These are phyloP conservation scores for Lepidurus apus DNA, from an alignment of 1,140 invertebrate genomes.

Conservation along the genomic window DNA sequence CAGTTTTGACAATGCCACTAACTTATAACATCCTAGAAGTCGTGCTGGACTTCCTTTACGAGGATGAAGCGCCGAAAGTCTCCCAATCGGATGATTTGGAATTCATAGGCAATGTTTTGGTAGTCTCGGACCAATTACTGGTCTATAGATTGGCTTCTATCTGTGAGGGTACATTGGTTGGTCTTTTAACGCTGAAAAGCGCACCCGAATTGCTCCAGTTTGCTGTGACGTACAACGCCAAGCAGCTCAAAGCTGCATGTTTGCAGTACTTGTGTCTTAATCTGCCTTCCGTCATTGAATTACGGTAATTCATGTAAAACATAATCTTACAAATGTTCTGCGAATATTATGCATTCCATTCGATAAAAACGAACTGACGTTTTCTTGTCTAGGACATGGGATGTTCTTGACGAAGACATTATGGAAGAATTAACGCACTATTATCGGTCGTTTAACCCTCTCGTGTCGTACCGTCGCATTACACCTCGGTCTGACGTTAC, in stretches of 20 bases:
- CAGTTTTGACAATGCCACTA: conserved; percentile 43
- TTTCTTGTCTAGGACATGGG: conserved; percentile 47
- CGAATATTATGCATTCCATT: background rate
- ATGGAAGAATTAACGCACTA: conserved; percentile 56
- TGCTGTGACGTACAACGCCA: conserved; percentile 59
- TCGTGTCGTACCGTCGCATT: conserved; percentile 53
- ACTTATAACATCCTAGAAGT: conserved; percentile 52
- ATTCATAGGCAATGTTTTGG: conserved; percentile 58
- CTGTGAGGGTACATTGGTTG: conserved; percentile 58
- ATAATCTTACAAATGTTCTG: conserved; percentile 2
- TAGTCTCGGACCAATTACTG: conserved; percentile 64
- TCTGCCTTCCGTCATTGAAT: conserved; percentile 60
- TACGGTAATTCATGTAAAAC: conserved; percentile 43
- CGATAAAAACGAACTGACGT: background rate
- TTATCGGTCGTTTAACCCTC: conserved; percentile 51
- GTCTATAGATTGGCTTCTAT: conserved; percentile 57
- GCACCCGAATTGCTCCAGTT: conserved; percentile 61
- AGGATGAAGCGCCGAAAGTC: conserved; percentile 53
- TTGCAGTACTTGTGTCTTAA: conserved; percentile 67
- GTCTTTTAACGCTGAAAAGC: conserved; percentile 61
- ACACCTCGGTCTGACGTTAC: conserved; percentile 55
- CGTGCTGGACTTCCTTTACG: conserved; percentile 62
- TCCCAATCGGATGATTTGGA: conserved; percentile 53
- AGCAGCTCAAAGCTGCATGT: conserved; percentile 58
- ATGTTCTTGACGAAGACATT: conserved; percentile 53